Evolutionary conservation across 2,797 vertebrate genomes (phyloP).

Genomic region (Gephyroberyx darwinii): DNA sequence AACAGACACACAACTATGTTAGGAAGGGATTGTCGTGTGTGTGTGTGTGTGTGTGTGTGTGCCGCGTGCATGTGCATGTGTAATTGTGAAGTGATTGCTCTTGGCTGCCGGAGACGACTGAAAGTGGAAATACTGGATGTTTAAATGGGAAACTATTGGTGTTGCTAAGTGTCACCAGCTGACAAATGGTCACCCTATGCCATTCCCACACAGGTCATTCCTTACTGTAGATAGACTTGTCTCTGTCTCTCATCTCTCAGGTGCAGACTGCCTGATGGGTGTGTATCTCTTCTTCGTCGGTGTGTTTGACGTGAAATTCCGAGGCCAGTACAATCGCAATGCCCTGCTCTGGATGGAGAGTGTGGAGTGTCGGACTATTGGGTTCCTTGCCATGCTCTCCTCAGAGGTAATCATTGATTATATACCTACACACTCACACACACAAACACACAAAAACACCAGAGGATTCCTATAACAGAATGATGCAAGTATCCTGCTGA

Average conservation of each 20-base stretch:
- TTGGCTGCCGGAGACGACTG: too few relatives aligned
- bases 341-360: constrained; percentile 87
- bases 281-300: constrained; percentile 86
- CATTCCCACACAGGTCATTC: neutral
- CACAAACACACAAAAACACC: neutral
- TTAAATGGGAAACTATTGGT: neutral
- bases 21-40: too few relatives aligned
- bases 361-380: constrained; percentile 80
- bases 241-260: constrained; percentile 55
- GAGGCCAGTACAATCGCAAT: constrained; percentile 84
- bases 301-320: constrained; percentile 85
- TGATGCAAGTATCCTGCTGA: neutral
- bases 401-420: constrained; percentile 74
- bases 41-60: too few relatives aligned
- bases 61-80: too few relatives aligned
- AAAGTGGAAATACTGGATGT: neutral
- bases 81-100: too few relatives aligned
- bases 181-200: neutral
- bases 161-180: neutral
- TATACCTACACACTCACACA: neutral
- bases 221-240: neutral
- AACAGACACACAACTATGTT: too few relatives aligned
- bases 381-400: constrained; percentile 85
- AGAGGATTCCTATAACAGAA: neutral
- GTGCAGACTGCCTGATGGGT: constrained; percentile 87